Evolutionary conservation across 2,888 invertebrate genomes (phyloP).

Genomic region (Acanthosepion lycidas): DNA sequence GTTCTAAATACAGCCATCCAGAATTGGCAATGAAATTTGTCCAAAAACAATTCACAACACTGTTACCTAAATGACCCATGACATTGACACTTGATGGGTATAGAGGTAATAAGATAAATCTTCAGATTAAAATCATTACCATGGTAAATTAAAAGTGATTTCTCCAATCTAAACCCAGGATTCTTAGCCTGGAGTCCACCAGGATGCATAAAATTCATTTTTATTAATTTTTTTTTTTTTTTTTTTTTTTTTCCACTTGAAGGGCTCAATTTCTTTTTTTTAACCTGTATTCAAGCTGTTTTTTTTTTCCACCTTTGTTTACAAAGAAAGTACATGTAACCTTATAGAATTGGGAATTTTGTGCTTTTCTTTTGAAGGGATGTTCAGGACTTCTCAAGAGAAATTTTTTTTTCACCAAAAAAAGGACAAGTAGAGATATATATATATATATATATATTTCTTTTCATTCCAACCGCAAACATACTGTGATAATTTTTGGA

Average conservation of each 20-base stretch:
- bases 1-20: not conserved
- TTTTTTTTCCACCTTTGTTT: no score
- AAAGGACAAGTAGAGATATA: no score
- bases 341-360: no score
- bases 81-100: no score
- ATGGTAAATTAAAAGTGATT: not conserved
- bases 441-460: no score
- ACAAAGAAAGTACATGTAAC: no score
- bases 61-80: no score
- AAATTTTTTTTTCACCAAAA: no score
- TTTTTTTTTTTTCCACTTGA: constrained; percentile 15
- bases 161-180: not conserved
- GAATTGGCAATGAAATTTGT: not conserved
- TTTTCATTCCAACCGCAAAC: no score
- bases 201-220: not conserved
- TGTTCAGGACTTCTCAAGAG: not conserved
- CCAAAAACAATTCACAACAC: not conserved
- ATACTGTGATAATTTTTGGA: not conserved
- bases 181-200: not conserved
- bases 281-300: not conserved
- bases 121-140: not conserved
- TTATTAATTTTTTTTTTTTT: not conserved
- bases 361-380: not conserved
- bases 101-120: no score
- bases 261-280: not conserved